Evolutionary conservation across 30 jellyfish, hydroid and myxozoan species (phyloP).

Genomic region (Aurelia aurita complex sp. Pacific): DNA sequence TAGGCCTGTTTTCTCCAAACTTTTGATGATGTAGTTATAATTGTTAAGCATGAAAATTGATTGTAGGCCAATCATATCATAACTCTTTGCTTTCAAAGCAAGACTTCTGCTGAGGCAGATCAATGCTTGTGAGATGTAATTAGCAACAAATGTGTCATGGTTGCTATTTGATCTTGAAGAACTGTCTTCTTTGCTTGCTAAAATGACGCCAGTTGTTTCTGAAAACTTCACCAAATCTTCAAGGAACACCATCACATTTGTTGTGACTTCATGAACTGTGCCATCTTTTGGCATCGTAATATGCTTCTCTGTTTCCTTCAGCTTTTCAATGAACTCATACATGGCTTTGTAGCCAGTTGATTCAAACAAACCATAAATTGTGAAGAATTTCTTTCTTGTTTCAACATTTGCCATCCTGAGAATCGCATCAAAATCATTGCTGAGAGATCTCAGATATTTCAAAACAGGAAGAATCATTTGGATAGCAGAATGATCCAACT

Average conservation of each 20-base stretch:
- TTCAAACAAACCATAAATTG: constrained; percentile 60
- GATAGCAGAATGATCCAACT: constrained; percentile 90
- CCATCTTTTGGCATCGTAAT: constrained; percentile 95
- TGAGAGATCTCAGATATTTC: constrained; percentile 73
- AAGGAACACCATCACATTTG: constrained; percentile 85
- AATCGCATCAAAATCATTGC: constrained; percentile 89
- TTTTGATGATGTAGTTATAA: constrained; percentile 81
- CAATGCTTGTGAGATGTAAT: constrained; percentile 67
- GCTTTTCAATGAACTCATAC: constrained; percentile 62
- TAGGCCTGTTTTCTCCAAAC: constrained; percentile 86
- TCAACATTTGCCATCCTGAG: constrained; percentile 92
- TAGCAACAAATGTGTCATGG: constrained; percentile 37
- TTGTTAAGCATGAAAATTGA: constrained; percentile 90
- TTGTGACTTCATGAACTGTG: constrained; percentile 88
- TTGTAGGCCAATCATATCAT: constrained; percentile 86
- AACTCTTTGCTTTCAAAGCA: constrained; percentile 73
- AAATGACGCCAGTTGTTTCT: constrained; percentile 84
- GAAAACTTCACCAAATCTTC: constrained; percentile 83
- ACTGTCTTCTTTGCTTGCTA: constrained; percentile 39
- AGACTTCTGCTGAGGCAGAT: constrained; percentile 69
- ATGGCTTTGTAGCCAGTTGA: constrained; percentile 76
- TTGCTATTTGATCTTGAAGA: constrained; percentile 17
- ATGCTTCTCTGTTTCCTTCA: constrained; percentile 88
- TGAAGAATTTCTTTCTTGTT: constrained; percentile 88
- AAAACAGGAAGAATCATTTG: constrained; percentile 86